These are phyloP conservation scores for Diplosoma virens DNA, from an alignment of 23 tunicate species.

Conservation along the genomic window DNA sequence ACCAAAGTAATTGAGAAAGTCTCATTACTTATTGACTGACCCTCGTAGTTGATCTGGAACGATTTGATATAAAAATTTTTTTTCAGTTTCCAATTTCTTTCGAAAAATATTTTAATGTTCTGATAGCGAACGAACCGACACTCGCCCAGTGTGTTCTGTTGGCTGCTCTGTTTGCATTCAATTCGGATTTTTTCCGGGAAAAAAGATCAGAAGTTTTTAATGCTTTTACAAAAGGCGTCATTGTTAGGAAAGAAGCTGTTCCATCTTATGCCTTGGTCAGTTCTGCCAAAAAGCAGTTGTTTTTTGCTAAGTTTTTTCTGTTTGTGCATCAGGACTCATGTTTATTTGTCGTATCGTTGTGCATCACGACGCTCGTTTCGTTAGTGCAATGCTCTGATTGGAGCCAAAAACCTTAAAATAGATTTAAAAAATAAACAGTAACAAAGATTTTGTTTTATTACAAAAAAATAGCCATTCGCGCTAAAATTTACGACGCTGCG, in stretches of 20 bases:
- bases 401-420: too few relatives aligned
- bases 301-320: too few relatives aligned
- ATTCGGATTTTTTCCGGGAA: background rate
- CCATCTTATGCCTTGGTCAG: conserved; percentile 36
- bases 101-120: conserved; percentile 1
- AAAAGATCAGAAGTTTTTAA: conserved; percentile 4
- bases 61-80: background rate
- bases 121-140: conserved; percentile 8
- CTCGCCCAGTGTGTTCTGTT: conserved; percentile 23
- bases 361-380: too few relatives aligned
- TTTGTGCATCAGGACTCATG: too few relatives aligned
- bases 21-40: too few relatives aligned
- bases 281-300: background rate
- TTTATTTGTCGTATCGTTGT: too few relatives aligned
- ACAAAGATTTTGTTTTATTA: too few relatives aligned
- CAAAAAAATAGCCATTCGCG: too few relatives aligned
- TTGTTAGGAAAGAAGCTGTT: conserved; percentile 10
- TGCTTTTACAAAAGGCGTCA: conserved; percentile 12
- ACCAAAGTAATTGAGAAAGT: too few relatives aligned
- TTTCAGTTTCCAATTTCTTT: conserved; percentile 7
- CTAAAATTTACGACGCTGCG: too few relatives aligned
- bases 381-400: too few relatives aligned
- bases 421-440: too few relatives aligned
- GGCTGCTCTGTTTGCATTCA: conserved; percentile 7
- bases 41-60: background rate